phyloP scores from a whole-genome alignment of 2,888 invertebrate species.

The Conchocele bisecta region DNA sequence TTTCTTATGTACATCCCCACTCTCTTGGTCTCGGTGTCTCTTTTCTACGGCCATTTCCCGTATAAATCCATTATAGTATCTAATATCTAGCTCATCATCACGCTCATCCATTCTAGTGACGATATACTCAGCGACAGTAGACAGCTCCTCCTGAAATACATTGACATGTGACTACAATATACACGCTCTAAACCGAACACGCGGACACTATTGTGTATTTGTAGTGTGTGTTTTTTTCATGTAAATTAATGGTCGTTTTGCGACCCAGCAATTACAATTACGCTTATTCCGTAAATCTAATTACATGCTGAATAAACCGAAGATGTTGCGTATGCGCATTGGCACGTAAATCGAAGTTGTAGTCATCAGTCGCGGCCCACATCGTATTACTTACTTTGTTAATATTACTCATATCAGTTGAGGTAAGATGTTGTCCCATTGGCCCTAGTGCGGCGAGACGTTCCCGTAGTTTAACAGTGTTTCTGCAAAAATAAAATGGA shows the following conservation, averaged over 20 bases:
- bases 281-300: too few species aligned
- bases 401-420: background rate
- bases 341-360: too few species aligned
- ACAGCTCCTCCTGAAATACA: constrained; percentile 1
- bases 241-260: too few species aligned
- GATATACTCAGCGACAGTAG: constrained; percentile 1
- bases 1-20: background rate
- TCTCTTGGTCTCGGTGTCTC: background rate
- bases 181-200: too few species aligned
- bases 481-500: constrained; percentile 7
- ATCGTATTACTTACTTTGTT: constrained; percentile 4
- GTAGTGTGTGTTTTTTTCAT: too few species aligned
- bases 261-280: too few species aligned
- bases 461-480: background rate
- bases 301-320: too few species aligned
- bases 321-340: too few species aligned
- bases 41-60: background rate
- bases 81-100: constrained; percentile 1
- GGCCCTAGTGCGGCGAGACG: background rate
- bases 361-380: too few species aligned
- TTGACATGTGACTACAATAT: too few species aligned
- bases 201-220: too few species aligned
- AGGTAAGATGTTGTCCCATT: background rate
- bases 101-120: background rate
- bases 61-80: constrained; percentile 13